These are phyloP conservation scores for Chelonia mydas DNA, from an alignment of 2,797 vertebrate species.

Conservation along the genomic window DNA sequence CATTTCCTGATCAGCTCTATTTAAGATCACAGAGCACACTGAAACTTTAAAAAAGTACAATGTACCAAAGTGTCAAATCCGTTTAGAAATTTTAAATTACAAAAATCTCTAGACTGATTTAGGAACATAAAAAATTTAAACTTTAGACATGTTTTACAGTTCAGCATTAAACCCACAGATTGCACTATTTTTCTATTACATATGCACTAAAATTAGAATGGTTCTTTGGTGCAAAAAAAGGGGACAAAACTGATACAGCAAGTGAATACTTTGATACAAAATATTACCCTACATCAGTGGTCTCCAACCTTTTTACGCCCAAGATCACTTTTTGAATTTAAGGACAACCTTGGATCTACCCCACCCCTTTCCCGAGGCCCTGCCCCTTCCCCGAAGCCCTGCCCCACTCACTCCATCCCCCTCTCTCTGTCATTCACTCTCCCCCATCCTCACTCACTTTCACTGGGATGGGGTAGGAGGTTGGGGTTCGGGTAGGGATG, in stretches of 20 bases:
- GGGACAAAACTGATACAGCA: neutral
- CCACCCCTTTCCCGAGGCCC: too few relatives aligned
- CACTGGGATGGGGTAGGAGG: too few relatives aligned
- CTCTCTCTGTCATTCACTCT: too few relatives aligned
- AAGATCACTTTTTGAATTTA: too few relatives aligned
- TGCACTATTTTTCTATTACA: neutral
- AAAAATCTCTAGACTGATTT: neutral
- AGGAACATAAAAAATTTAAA: neutral
- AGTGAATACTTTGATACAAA: neutral
- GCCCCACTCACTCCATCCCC: too few relatives aligned
- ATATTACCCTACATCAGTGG: neutral
- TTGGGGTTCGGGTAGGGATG: too few relatives aligned
- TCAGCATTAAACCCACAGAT: neutral
- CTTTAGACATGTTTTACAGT: neutral
- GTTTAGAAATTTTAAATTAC: neutral
- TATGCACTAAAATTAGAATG: neutral
- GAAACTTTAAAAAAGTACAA: neutral
- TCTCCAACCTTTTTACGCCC: too few relatives aligned
- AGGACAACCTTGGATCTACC: too few relatives aligned
- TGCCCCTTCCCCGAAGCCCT: too few relatives aligned
- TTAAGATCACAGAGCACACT: neutral
- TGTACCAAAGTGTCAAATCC: neutral
- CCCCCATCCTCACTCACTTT: too few relatives aligned
- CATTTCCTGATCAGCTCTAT: neutral
- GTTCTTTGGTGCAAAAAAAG: neutral